Evolutionary conservation across 2,113 vertebrate genomes (phyloP).

Genomic region (Dasypus novemcinctus): DNA sequence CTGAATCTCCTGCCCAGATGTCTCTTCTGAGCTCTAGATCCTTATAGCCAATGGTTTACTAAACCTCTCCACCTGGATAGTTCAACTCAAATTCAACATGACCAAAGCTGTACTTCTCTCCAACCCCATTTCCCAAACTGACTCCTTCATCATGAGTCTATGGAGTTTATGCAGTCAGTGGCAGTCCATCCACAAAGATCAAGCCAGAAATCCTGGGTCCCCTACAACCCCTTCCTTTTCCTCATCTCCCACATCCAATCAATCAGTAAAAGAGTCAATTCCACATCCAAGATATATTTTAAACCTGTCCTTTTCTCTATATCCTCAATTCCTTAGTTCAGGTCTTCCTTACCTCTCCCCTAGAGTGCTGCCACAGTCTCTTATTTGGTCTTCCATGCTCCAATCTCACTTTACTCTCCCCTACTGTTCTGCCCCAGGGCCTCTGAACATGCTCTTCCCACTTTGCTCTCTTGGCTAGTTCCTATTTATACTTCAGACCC

Average conservation of each 20-base stretch:
- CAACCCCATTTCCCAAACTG: neutral
- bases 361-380: neutral
- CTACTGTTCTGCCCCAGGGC: neutral
- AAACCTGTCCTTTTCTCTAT: neutral
- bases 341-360: neutral
- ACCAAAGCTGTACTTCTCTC: neutral
- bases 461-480: neutral
- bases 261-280: neutral
- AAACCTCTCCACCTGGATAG: neutral
- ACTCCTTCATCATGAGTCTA: neutral
- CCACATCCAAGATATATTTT: slow-evolving; percentile 13
- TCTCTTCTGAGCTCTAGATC: no score
- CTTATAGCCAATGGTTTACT: neutral
- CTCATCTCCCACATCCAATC: neutral
- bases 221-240: neutral
- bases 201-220: neutral
- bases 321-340: neutral
- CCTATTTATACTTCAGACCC: neutral
- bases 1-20: neutral
- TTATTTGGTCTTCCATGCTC: neutral
- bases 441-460: neutral
- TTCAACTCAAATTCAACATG: neutral
- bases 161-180: neutral
- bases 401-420: neutral
- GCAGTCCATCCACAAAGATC: slow-evolving; percentile 2